phyloP scores from a whole-genome alignment of 2,888 invertebrate species.

The Lepidochitona cinerea region DNA sequence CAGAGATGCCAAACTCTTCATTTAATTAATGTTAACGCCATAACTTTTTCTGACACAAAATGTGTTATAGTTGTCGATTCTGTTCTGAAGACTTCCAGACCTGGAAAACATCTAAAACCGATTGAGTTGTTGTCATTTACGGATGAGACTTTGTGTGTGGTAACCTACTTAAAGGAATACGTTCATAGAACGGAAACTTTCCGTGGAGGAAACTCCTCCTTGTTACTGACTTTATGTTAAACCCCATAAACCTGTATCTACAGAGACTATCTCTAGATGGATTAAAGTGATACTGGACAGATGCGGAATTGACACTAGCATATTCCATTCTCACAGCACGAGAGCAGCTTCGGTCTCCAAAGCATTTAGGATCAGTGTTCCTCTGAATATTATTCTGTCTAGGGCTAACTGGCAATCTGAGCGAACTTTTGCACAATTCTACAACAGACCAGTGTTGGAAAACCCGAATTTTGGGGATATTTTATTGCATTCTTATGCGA shows the following conservation, averaged over 20 bases:
- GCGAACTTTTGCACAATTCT: slow-evolving; percentile 15
- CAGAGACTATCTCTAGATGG: neutral
- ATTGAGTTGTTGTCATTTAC: neutral
- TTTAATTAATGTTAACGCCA: neutral
- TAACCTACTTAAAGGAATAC: neutral
- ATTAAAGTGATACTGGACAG: slow-evolving; percentile 1
- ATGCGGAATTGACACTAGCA: neutral
- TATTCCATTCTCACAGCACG: slow-evolving; percentile 12
- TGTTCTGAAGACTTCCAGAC: neutral
- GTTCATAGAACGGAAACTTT: neutral
- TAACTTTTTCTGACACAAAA: neutral
- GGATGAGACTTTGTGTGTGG: slow-evolving; percentile 3
- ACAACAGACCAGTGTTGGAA: slow-evolving; percentile 1
- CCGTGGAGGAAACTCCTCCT: neutral
- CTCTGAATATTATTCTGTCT: slow-evolving; percentile 13
- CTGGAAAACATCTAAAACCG: neutral
- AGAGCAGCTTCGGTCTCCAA: slow-evolving; percentile 18
- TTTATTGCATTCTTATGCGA: too few relatives aligned
- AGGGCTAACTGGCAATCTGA: slow-evolving; percentile 21
- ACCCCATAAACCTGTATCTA: neutral
- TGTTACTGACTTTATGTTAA: neutral
- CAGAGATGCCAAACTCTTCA: neutral
- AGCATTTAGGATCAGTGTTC: slow-evolving; percentile 8
- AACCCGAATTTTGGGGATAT: too few relatives aligned
- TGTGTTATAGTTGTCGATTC: neutral